A percentile compares a stretch with the other conserved stretches of the same genome.
phyloP scores from a whole-genome alignment of 2,797 vertebrate genomes.

The Manis pentadactyla region DNA sequence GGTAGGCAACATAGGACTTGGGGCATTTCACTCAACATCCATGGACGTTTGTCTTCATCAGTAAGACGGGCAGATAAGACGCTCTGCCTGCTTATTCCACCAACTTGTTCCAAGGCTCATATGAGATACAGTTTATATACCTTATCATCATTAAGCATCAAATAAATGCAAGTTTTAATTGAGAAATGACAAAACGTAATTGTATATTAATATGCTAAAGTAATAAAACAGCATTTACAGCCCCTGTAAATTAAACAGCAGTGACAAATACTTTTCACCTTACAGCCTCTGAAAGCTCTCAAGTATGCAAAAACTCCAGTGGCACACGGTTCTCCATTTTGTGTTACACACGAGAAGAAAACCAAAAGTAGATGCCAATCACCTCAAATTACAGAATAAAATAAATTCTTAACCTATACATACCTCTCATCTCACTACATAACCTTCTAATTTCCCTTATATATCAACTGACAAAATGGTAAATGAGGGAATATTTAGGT shows the following conservation, averaged over 20 bases:
- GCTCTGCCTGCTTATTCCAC: background rate
- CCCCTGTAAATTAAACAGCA: background rate
- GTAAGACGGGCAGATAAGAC: background rate
- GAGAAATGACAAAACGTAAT: background rate
- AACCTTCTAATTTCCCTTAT: background rate
- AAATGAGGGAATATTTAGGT: background rate
- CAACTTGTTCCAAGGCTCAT: background rate
- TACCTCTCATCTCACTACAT: background rate
- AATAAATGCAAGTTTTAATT: conserved; percentile 10
- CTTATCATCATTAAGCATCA: background rate
- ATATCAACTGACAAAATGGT: background rate
- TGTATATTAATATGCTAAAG: background rate
- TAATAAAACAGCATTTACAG: background rate
- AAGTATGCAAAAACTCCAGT: background rate
- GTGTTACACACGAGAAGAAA: background rate
- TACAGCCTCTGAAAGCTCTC: background rate
- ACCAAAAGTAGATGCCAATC: background rate
- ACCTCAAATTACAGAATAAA: background rate
- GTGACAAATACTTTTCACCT: background rate
- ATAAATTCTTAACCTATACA: background rate
- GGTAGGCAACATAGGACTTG: background rate
- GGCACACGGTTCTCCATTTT: background rate
- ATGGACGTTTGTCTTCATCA: background rate
- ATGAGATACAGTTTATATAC: background rate
- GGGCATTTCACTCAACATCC: background rate